These are phyloP conservation scores for Nebria ingens DNA, from an alignment of 1,140 invertebrate genomes.

Conservation along the genomic window DNA sequence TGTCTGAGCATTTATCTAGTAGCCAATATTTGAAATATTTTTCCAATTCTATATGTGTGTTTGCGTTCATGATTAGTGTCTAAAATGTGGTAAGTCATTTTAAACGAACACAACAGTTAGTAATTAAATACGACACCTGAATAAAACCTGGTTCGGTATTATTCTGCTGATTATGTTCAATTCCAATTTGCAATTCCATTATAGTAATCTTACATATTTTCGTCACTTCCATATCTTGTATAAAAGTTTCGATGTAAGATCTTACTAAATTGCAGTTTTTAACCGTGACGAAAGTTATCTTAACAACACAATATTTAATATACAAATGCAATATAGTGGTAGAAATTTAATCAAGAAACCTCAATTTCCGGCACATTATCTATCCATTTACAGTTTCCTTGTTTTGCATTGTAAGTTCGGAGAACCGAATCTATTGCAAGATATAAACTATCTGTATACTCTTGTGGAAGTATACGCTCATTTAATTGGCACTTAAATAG, in stretches of 20 bases:
- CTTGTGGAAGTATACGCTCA: neutral
- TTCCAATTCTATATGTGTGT: neutral
- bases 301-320: neutral
- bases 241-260: neutral
- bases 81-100: neutral
- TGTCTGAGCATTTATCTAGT: neutral
- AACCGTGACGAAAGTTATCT: neutral
- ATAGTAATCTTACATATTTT: neutral
- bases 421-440: neutral
- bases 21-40: constrained; percentile 1
- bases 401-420: neutral
- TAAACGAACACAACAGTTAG: no score
- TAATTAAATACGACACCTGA: no score
- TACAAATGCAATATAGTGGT: neutral
- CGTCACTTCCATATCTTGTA: neutral
- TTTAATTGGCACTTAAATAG: neutral
- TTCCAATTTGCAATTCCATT: no score
- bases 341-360: neutral
- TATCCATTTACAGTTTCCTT: neutral
- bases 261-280: neutral
- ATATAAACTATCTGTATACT: neutral
- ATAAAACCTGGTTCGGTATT: no score
- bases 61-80: neutral
- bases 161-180: no score
- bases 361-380: neutral